A percentile compares a stretch with the other conserved stretches of the same genome.
Conservation (phyloP, 2,113 vertebrate genomes). For the Lipotes vexillifer region DNA sequence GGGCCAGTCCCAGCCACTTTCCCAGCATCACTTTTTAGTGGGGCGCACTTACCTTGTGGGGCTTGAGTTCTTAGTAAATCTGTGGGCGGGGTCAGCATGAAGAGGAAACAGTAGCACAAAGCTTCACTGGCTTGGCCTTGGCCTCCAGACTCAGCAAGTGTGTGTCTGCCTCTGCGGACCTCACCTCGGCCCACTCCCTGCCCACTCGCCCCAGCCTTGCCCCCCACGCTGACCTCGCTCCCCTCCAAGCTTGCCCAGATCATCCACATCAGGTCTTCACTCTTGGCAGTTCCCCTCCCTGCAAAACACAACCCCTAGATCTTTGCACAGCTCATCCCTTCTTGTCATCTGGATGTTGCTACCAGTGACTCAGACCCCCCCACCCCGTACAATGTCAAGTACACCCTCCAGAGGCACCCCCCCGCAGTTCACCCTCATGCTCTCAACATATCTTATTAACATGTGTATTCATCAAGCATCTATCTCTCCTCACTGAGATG, state of each 20-base stretch:
- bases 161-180: accelerated
- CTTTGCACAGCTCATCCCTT: accelerated
- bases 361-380: accelerated
- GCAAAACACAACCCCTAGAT: not conserved
- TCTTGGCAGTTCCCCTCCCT: accelerated
- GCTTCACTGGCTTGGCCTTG: not conserved
- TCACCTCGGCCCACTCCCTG: accelerated
- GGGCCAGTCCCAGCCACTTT: not conserved
- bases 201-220: accelerated
- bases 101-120: accelerated
- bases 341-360: not conserved
- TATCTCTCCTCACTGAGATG: not conserved
- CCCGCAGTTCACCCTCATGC: accelerated
- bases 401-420: not conserved
- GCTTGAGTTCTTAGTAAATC: accelerated
- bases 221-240: accelerated
- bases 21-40: not conserved
- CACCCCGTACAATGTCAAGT: not conserved
- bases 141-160: not conserved
- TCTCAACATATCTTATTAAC: accelerated
- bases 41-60: not conserved
- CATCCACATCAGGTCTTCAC: accelerated
- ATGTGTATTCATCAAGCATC: not conserved
- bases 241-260: not conserved
- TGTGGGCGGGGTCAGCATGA: accelerated